phyloP scores from a whole-genome alignment of 1,140 invertebrate species.

The Drosophila melanogaster region Release_6_plus_ISO1_MT NC_004354.4:10739501-10740000 shows the following conservation, averaged over 20 bases:
- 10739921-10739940: no score
- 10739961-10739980: slow-evolving; percentile 31
- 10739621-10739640: no score
- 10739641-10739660: neutral
- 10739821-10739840: slow-evolving; percentile 19
- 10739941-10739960: neutral
- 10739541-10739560: slow-evolving; percentile 36
- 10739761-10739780: slow-evolving; percentile 17
- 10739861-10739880: slow-evolving; percentile 34
- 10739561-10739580: neutral
- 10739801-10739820: slow-evolving; percentile 35
- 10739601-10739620: neutral
- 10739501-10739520: slow-evolving; percentile 18
- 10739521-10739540: neutral
- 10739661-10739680: neutral
- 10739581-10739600: neutral
- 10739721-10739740: slow-evolving; percentile 14
- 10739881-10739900: slow-evolving; percentile 43
- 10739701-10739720: slow-evolving; percentile 14
- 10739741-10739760: slow-evolving; percentile 7
- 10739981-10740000: slow-evolving; percentile 20
- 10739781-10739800: slow-evolving; percentile 19
- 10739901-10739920: slow-evolving; percentile 11
- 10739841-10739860: slow-evolving; percentile 26
- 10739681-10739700: slow-evolving; percentile 27